These are phyloP conservation scores for Chymomyza procnemis DNA, from an alignment of 2,888 invertebrate genomes.

Conservation along the genomic window DNA sequence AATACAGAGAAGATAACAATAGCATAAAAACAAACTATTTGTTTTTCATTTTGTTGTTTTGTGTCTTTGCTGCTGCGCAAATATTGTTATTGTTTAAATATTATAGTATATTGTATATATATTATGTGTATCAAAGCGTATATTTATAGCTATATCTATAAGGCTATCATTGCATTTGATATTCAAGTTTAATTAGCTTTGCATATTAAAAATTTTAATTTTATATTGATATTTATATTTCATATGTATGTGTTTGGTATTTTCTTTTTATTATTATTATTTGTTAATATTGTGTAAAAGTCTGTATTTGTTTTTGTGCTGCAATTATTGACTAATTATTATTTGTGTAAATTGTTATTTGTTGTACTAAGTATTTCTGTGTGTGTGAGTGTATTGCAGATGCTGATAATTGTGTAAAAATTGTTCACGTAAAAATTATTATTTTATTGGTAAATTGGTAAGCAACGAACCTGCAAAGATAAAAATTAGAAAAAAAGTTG, in stretches of 20 bases:
- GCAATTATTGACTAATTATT: conserved; percentile 28
- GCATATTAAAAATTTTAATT: conserved; percentile 59
- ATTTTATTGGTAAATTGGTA: conserved; percentile 34
- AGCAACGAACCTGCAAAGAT: conserved; percentile 61
- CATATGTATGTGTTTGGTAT: background rate
- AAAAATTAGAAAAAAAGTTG: conserved; percentile 8
- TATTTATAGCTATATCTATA: conserved; percentile 3
- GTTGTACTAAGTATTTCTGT: background rate
- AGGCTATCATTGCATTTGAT: conserved; percentile 45
- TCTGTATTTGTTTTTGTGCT: conserved; percentile 38
- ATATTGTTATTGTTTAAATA: conserved; percentile 46
- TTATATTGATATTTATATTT: conserved; percentile 23
- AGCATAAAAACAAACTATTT: conserved; percentile 33
- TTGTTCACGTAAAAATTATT: conserved; percentile 17
- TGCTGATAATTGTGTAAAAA: conserved; percentile 2
- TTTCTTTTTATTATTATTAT: background rate
- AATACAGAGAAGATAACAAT: background rate
- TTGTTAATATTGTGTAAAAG: conserved; percentile 18
- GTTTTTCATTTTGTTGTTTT: conserved; percentile 30
- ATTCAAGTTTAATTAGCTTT: conserved; percentile 50
- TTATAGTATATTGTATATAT: conserved; percentile 22
- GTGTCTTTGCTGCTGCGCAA: conserved; percentile 41
- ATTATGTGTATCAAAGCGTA: conserved; percentile 11
- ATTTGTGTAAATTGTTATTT: conserved; percentile 23
- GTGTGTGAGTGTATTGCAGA: background rate